Base-by-base conservation (phyloP, 2,797 vertebrate species). In the Pteropus rufus region DNA sequence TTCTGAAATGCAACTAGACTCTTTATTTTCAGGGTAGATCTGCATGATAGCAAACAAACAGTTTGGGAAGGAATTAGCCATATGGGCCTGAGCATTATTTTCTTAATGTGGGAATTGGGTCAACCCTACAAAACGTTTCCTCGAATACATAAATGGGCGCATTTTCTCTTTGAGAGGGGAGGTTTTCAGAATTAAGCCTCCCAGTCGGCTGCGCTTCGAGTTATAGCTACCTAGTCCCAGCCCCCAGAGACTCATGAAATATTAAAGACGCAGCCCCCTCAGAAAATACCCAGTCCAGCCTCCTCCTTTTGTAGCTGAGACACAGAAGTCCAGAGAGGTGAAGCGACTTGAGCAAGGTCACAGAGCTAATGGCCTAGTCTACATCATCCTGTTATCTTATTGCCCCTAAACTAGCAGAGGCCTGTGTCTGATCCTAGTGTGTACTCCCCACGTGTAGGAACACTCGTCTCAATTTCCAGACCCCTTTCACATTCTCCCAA, bases 21-120 rank as follows among this genome's bases (percentile, higher is more conserved):
- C 91, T 97, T 96, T 96, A 95, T 97, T 97, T 97, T 92, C 97
- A 91, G 95, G 92, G 80, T 91, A 95, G 96, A 87, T 73, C 79
- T 94, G 81, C 70, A 4, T 64, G 95, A 97, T 91, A 93, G 97
- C 97, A 97, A 97, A 97, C 97, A 97, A 95, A 97, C 92, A 95
- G 95, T 97, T 95, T 90, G 94, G 93, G 86, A 96, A 97, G 86
- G 94, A 97, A 97, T 98, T 95, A 97, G 96, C 97, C 97, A 97
- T 96, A 97, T 97, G 97, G 97, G 90, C 89, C 81, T 8, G 72
- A 96, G 95, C 95, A 96, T 95, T 97, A 97, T 97, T 95, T 97
- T 89, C 95, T 91, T 97, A 95, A 97, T 96, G 92, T 97, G 94
- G 94, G 95, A 97, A 97, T 58, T 95, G 96, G 97, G 97, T 97